Percentiles rank a stretch among this genome's conserved stretches.
These are phyloP conservation scores for Ancistrus triradiatus DNA, from an alignment of 2,113 vertebrate genomes.

Conservation along the genomic window DNA sequence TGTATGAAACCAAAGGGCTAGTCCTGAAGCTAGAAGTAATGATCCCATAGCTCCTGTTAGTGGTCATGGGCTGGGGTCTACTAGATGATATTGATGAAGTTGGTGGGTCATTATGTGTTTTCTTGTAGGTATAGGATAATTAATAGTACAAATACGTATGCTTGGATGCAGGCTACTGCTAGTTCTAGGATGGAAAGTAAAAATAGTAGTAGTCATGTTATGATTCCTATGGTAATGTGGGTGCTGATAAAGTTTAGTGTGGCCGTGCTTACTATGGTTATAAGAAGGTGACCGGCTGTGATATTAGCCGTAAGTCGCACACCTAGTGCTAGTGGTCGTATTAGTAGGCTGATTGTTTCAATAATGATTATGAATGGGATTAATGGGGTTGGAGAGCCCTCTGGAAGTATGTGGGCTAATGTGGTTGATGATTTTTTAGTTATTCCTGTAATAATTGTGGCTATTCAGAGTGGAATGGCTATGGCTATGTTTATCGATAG, in stretches of 20 bases:
- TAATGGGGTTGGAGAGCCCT: too few species aligned
- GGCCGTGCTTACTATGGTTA: slow-evolving; percentile 22
- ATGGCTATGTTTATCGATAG: too few species aligned
- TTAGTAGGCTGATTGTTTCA: slow-evolving; percentile 36
- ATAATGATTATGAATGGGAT: too few species aligned
- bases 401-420: too few species aligned
- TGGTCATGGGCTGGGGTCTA: slow-evolving; percentile 37
- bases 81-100: slow-evolving; percentile 34
- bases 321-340: slow-evolving; percentile 12
- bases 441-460: too few species aligned
- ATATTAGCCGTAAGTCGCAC: slow-evolving; percentile 35
- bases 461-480: too few species aligned
- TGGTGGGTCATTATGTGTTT: slow-evolving; percentile 47
- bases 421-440: too few species aligned
- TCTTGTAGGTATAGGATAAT: slow-evolving; percentile 44
- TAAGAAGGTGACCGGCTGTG: slow-evolving; percentile 34
- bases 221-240: background rate
- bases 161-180: slow-evolving; percentile 33
- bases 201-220: background rate
- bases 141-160: slow-evolving; percentile 32
- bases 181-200: slow-evolving; percentile 19
- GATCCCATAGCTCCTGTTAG: background rate
- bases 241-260: background rate
- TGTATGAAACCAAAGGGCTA: slow-evolving; percentile 36
- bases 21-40: slow-evolving; percentile 10